These are phyloP conservation scores for Smittia aterrima DNA, from an alignment of 2,888 invertebrate genomes.

Conservation along the genomic window DNA sequence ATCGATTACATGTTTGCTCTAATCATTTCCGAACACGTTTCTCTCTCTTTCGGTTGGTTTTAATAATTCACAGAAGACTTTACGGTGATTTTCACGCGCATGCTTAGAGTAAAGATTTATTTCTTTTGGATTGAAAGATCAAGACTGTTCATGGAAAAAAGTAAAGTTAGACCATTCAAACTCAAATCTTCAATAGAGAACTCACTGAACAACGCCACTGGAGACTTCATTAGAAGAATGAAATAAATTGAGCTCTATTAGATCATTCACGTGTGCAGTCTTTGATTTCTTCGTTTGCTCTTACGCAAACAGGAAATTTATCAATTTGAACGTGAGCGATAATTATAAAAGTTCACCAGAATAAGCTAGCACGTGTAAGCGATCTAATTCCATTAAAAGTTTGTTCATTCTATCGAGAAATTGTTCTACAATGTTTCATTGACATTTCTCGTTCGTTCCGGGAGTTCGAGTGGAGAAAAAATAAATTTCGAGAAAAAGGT, in stretches of 20 bases:
- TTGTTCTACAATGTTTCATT: neutral
- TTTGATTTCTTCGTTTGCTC: neutral
- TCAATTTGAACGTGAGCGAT: slow-evolving; percentile 21
- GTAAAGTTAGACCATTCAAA: no score
- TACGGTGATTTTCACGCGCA: slow-evolving; percentile 41
- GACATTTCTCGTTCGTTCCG: neutral
- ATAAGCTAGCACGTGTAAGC: neutral
- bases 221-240: slow-evolving; percentile 9
- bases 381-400: neutral
- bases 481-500: neutral
- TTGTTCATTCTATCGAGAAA: neutral
- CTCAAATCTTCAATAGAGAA: no score
- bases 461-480: neutral
- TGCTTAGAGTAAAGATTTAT: slow-evolving; percentile 32
- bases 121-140: no score
- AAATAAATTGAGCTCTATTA: slow-evolving; percentile 6
- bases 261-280: neutral
- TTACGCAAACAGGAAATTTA: slow-evolving; percentile 6
- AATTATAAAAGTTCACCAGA: neutral
- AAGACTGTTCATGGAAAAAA: no score
- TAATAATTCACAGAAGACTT: slow-evolving; percentile 41
- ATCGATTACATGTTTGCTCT: slow-evolving; percentile 34
- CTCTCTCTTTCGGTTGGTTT: slow-evolving; percentile 21
- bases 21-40: slow-evolving; percentile 33
- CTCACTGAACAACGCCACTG: neutral